Evolutionary conservation across 2,888 invertebrate genomes (phyloP).

Genomic region (Leucoptera coffeella): DNA sequence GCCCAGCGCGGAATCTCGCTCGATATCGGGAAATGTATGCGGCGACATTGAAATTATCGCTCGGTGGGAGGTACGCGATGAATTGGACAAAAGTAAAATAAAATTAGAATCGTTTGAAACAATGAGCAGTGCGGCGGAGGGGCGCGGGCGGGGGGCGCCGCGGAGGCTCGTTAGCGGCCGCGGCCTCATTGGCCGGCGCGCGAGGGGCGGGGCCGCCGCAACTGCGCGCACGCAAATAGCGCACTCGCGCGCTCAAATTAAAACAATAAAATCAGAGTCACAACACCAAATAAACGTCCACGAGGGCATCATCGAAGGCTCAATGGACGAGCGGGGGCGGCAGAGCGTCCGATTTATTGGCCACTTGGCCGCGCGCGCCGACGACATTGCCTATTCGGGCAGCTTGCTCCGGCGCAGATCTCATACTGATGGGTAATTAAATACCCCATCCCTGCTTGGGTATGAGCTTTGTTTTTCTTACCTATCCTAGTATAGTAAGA

Average conservation of each 20-base stretch:
- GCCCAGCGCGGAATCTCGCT: conserved; percentile 41
- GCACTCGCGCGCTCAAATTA: conserved; percentile 50
- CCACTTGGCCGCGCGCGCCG: too few species aligned
- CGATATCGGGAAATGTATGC: conserved; percentile 40
- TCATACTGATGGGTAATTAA: too few species aligned
- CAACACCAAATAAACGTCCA: conserved; percentile 47
- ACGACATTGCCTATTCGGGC: conserved; percentile 1
- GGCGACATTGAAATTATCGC: conserved; percentile 48
- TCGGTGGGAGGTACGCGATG: conserved; percentile 35
- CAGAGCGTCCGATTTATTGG: conserved; percentile 34
- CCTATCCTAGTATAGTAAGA: too few species aligned
- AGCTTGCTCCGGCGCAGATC: conserved; percentile 1
- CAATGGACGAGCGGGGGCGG: conserved; percentile 44
- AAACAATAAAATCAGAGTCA: conserved; percentile 52
- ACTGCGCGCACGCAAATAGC: conserved; percentile 52
- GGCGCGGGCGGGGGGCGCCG: conserved; percentile 18
- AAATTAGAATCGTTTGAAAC: conserved; percentile 43
- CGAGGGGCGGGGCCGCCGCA: conserved; percentile 24
- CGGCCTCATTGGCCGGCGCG: conserved; percentile 31
- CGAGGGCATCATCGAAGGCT: conserved; percentile 41
- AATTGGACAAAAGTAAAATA: conserved; percentile 29
- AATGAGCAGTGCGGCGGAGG: conserved; percentile 39
- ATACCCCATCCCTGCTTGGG: too few species aligned
- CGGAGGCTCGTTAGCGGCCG: conserved; percentile 23
- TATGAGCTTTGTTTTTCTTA: too few species aligned